These are phyloP conservation scores for Henricia sp. DNA, from an alignment of 53 echinoderm and acorn worm species.

Conservation along the genomic window DNA sequence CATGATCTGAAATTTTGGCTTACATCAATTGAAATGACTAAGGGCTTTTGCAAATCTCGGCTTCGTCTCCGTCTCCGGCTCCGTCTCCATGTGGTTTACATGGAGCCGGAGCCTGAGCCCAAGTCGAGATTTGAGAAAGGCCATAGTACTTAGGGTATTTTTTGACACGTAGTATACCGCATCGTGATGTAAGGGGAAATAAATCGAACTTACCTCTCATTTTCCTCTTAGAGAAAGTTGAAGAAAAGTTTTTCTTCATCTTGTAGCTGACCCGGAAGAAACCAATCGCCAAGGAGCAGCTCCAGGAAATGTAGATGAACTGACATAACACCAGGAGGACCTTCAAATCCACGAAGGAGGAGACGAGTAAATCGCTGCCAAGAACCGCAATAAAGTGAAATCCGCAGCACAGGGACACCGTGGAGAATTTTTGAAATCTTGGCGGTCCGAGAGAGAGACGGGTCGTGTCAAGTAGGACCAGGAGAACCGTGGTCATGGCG, in stretches of 20 bases:
- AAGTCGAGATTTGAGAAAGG: too few species aligned
- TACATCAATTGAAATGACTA: too few species aligned
- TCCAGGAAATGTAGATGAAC: slow-evolving; percentile 84
- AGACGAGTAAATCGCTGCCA: slow-evolving; percentile 77
- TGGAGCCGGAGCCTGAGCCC: too few species aligned
- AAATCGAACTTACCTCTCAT: slow-evolving; percentile 66
- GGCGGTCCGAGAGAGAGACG: slow-evolving; percentile 89
- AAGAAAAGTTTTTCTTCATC: slow-evolving; percentile 78
- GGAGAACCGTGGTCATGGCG: slow-evolving; percentile 78
- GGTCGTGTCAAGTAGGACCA: slow-evolving; percentile 88
- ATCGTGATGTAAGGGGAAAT: too few species aligned
- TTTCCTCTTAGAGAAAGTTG: slow-evolving; percentile 68
- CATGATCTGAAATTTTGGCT: too few species aligned
- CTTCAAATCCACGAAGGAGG: slow-evolving; percentile 66
- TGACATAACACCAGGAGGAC: slow-evolving; percentile 76
- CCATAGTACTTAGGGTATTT: too few species aligned
- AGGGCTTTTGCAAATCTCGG: too few species aligned
- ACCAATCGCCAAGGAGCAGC: slow-evolving; percentile 66
- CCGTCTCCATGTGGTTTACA: too few species aligned
- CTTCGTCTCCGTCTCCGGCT: too few species aligned
- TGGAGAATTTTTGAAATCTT: slow-evolving; percentile 80
- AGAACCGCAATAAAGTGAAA: slow-evolving; percentile 81
- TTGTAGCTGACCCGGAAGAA: slow-evolving; percentile 79
- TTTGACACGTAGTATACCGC: too few species aligned
- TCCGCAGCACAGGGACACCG: slow-evolving; percentile 59